These are phyloP conservation scores for Enteromius treurensis DNA, from an alignment of 2,797 vertebrate species.

Conservation along the genomic window DNA sequence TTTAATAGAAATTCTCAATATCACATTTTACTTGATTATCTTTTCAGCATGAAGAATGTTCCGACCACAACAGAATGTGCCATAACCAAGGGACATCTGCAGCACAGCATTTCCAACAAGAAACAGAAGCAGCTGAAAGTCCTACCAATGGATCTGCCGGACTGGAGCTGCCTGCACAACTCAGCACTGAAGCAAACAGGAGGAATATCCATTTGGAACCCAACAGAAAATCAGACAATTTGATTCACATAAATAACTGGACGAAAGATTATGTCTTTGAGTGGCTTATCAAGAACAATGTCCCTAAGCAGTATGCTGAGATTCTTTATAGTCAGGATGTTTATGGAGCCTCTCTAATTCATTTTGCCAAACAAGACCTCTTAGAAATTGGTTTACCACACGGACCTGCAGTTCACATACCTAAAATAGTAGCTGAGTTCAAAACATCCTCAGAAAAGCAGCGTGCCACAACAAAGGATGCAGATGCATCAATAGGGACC, in stretches of 20 bases:
- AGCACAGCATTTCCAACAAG: background rate
- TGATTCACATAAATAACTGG: conserved; percentile 62
- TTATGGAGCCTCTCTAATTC: conserved; percentile 62
- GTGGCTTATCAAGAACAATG: conserved; percentile 57
- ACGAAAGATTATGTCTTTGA: conserved; percentile 59
- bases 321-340: conserved; percentile 61
- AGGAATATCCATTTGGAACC: too few relatives aligned
- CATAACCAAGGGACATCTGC: background rate
- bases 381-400: conserved; percentile 56
- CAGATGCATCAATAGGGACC: background rate
- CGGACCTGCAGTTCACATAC: conserved; percentile 64
- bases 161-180: background rate
- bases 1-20: background rate
- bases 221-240: background rate
- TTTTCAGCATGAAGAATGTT: conserved; percentile 1
- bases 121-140: background rate
- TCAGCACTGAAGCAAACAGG: background rate
- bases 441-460: conserved; percentile 33
- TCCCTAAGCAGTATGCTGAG: conserved; percentile 49
- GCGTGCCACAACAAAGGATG: background rate
- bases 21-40: background rate
- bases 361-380: conserved; percentile 63
- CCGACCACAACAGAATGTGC: too few relatives aligned
- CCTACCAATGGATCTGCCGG: background rate
- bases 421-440: conserved; percentile 48